Conservation (phyloP, 2,888 invertebrate genomes). For the Villa cingulata region DNA sequence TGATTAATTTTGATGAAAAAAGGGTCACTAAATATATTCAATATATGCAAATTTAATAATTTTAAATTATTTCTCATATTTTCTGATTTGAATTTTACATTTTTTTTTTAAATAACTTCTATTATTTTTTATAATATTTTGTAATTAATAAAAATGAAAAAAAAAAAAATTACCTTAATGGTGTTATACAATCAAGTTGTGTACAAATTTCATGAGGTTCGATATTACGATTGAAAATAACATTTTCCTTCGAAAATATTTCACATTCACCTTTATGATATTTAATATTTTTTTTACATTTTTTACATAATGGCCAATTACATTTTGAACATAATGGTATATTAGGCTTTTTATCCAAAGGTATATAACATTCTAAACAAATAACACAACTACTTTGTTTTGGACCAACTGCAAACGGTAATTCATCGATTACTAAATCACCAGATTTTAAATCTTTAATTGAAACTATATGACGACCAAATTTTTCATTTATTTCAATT, state of each 20-base stretch:
- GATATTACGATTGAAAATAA: constrained; percentile 46
- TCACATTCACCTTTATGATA: constrained; percentile 55
- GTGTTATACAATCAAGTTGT: constrained; percentile 71
- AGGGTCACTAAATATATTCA: too few species aligned
- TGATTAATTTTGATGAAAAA: too few species aligned
- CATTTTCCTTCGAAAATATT: constrained; percentile 44
- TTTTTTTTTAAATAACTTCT: too few species aligned
- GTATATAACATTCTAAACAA: constrained; percentile 61
- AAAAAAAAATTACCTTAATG: constrained; percentile 46
- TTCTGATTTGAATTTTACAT: too few species aligned
- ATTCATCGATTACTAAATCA: constrained; percentile 56
- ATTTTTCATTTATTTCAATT: constrained; percentile 40
- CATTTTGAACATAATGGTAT: constrained; percentile 52
- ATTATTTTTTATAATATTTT: too few species aligned
- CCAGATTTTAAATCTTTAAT: constrained; percentile 52
- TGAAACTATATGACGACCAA: constrained; percentile 58
- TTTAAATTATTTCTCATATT: too few species aligned
- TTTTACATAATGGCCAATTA: constrained; percentile 45
- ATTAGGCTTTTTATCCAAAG: constrained; percentile 39
- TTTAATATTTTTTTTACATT: constrained; percentile 35
- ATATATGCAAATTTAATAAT: too few species aligned
- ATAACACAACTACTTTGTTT: constrained; percentile 58
- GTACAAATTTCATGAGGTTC: constrained; percentile 43
- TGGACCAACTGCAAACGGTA: constrained; percentile 62
- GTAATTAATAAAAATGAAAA: too few species aligned